These are phyloP conservation scores for Saimiri boliviensis DNA, from an alignment of 2,113 vertebrate genomes.

Conservation along the genomic window DNA sequence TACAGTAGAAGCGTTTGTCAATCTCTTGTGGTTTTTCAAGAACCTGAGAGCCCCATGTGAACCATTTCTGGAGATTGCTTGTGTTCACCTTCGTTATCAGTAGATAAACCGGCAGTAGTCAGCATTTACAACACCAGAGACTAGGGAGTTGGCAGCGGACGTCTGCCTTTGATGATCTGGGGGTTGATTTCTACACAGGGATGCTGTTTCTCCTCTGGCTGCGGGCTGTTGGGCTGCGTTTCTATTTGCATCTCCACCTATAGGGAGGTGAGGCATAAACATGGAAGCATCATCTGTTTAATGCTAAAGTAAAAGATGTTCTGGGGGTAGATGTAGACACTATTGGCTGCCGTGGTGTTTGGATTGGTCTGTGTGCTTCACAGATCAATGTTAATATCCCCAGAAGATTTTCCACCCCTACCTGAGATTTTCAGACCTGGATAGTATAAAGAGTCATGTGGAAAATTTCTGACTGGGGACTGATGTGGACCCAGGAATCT, in stretches of 20 bases:
- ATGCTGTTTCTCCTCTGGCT: neutral
- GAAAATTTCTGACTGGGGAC: neutral
- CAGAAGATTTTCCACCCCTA: neutral
- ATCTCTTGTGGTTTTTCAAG: conserved; percentile 77
- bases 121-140: conserved; percentile 17
- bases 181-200: neutral
- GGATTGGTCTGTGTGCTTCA: neutral
- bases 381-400: neutral
- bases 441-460: neutral
- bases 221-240: neutral
- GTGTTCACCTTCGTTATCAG: conserved; percentile 57
- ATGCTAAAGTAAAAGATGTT: neutral
- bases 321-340: neutral
- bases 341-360: neutral
- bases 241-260: neutral
- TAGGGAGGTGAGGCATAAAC: neutral
- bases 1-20: conserved; percentile 68
- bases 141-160: neutral
- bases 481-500: neutral
- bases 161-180: neutral
- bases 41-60: conserved; percentile 42
- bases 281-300: neutral
- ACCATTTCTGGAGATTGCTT: conserved; percentile 70
- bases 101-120: neutral
- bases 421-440: neutral